Evolutionary conservation across 2,888 invertebrate genomes (phyloP).

Genomic region (Oscheius sp.): DNA sequence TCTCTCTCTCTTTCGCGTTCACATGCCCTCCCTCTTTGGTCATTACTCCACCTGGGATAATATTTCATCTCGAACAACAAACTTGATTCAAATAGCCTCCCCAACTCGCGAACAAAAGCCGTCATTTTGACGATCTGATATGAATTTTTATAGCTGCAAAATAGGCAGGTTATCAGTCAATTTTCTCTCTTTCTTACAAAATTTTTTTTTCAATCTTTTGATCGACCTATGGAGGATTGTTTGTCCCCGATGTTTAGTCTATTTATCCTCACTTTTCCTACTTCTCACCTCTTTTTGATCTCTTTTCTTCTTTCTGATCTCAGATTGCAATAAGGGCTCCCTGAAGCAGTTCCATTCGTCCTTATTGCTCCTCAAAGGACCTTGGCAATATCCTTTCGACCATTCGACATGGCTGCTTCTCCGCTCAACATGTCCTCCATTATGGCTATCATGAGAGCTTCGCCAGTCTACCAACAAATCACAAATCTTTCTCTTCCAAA

Average conservation of each 20-base stretch:
- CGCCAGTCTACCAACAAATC: conserved; percentile 18
- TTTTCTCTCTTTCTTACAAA: too few species aligned
- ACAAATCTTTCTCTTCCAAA: conserved; percentile 11
- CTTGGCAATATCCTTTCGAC: neutral
- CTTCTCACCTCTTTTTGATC: neutral
- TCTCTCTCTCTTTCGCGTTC: neutral
- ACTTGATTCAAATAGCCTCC: too few species aligned
- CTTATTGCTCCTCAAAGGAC: conserved; percentile 8
- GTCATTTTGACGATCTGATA: too few species aligned
- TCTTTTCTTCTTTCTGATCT: neutral
- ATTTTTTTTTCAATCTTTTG: neutral
- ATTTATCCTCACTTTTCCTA: neutral
- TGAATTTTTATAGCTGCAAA: neutral
- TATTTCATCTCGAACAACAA: too few species aligned
- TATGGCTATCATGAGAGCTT: conserved; percentile 13
- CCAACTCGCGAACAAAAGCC: too few species aligned
- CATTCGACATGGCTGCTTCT: conserved; percentile 1
- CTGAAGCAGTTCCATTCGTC: conserved; percentile 4
- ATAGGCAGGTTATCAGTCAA: neutral
- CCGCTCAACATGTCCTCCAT: conserved; percentile 12
- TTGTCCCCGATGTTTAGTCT: neutral
- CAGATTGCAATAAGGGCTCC: conserved; percentile 6
- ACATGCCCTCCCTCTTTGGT: neutral
- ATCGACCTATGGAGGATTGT: too few species aligned
- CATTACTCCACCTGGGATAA: neutral